Percentiles rank a stretch among this genome's conserved stretches.
Evolutionary conservation across 2,797 vertebrate genomes (phyloP).

Genomic region (Cossypha dichroa): DNA sequence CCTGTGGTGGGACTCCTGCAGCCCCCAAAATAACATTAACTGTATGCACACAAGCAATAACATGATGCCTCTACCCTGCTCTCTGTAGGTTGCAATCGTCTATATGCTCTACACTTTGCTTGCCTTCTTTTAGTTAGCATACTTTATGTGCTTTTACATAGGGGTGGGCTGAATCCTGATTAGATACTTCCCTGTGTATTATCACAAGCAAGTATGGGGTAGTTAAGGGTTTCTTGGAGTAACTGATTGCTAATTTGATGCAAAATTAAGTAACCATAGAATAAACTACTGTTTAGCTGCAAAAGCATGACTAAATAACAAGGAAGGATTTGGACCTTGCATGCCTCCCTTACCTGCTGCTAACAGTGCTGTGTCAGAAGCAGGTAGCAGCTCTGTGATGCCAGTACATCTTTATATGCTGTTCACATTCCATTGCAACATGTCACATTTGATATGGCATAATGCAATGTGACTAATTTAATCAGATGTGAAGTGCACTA

Average conservation of each 20-base stretch:
- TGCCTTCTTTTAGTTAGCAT: background rate
- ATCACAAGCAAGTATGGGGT: background rate
- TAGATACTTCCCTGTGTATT: background rate
- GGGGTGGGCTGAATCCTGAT: background rate
- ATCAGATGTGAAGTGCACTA: conserved; percentile 71
- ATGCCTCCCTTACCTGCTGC: background rate
- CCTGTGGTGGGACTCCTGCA: background rate
- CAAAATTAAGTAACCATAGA: background rate
- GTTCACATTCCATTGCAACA: conserved; percentile 64
- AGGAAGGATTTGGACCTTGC: background rate
- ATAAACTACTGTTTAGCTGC: background rate
- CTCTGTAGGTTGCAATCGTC: background rate
- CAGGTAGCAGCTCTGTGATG: conserved; percentile 15
- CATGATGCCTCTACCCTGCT: background rate
- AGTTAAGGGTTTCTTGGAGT: background rate
- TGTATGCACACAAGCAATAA: background rate
- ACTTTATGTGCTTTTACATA: background rate
- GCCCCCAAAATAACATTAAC: background rate
- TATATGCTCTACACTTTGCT: background rate
- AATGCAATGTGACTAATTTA: conserved; percentile 75
- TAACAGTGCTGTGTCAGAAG: background rate
- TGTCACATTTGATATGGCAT: conserved; percentile 65
- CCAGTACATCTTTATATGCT: conserved; percentile 52
- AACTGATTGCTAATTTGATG: background rate
- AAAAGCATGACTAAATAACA: background rate